Conservation (phyloP, 1,140 invertebrate genomes). For the Dinothrombium tinctorium region DNA sequence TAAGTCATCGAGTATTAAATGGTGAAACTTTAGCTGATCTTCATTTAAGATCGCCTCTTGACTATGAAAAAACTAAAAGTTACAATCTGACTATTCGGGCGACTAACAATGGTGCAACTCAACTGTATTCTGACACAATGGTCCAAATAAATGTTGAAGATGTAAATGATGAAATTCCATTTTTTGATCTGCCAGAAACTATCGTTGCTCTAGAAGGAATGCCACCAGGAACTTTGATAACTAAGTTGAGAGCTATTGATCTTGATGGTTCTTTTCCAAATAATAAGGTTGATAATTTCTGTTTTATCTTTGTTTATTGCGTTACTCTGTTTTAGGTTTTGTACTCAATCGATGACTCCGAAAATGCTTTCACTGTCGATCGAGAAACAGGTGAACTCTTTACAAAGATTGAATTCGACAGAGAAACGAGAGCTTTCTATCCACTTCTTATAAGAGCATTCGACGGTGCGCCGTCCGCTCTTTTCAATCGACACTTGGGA, state of each 20-base stretch:
- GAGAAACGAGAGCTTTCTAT: slow-evolving; percentile 82
- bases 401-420: slow-evolving; percentile 66
- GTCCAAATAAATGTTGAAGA: slow-evolving; percentile 30
- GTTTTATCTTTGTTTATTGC: neutral
- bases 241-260: slow-evolving; percentile 82
- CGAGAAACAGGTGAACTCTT: slow-evolving; percentile 75
- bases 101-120: slow-evolving; percentile 84
- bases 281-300: slow-evolving; percentile 33
- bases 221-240: slow-evolving; percentile 74
- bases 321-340: slow-evolving; percentile 7
- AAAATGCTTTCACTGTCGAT: slow-evolving; percentile 83
- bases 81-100: slow-evolving; percentile 85
- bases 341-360: slow-evolving; percentile 58
- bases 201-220: slow-evolving; percentile 80
- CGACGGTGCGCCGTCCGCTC: slow-evolving; percentile 69
- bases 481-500: slow-evolving; percentile 39
- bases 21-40: slow-evolving; percentile 53
- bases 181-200: slow-evolving; percentile 56
- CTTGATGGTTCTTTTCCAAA: slow-evolving; percentile 83
- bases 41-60: slow-evolving; percentile 68
- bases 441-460: slow-evolving; percentile 74
- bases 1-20: slow-evolving; percentile 70
- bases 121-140: slow-evolving; percentile 53
- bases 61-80: slow-evolving; percentile 80
- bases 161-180: slow-evolving; percentile 66